A percentile compares a stretch with the other conserved stretches of the same genome.
Conservation (phyloP, 2,797 vertebrate genomes). For the Helostoma temminkii region DNA sequence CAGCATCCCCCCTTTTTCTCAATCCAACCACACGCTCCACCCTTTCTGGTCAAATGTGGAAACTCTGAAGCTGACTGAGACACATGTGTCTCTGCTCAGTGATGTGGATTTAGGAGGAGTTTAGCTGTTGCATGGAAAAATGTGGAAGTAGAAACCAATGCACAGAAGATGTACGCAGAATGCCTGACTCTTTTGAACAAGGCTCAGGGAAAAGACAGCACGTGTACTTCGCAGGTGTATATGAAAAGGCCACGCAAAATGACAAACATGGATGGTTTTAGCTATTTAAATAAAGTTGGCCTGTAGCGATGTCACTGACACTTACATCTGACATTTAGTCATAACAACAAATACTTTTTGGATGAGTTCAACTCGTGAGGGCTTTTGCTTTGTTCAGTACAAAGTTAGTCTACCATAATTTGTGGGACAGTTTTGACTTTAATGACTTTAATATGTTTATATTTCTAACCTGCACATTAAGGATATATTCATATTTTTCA, state of each 20-base stretch:
- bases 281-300: not conserved
- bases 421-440: too few relatives aligned
- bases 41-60: slow-evolving; percentile 69
- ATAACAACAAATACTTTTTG: not conserved
- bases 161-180: slow-evolving; percentile 18
- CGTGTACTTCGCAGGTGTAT: too few relatives aligned
- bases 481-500: too few relatives aligned
- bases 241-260: too few relatives aligned
- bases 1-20: not conserved
- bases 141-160: slow-evolving; percentile 19
- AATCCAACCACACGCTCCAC: slow-evolving; percentile 50
- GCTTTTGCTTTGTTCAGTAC: too few relatives aligned
- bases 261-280: not conserved
- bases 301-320: not conserved
- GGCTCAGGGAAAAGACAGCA: not conserved
- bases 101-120: slow-evolving; percentile 53
- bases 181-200: too few relatives aligned
- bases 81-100: slow-evolving; percentile 58
- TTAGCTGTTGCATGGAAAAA: slow-evolving; percentile 11
- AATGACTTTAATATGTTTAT: too few relatives aligned
- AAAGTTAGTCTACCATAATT: too few relatives aligned
- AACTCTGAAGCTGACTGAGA: slow-evolving; percentile 67
- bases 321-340: too few relatives aligned
- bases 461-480: too few relatives aligned
- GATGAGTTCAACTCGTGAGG: too few relatives aligned